Percentiles rank a stretch among this genome's conserved stretches.
Evolutionary conservation across 2,113 vertebrate species (phyloP).

Genomic region (Alosa alosa): DNA sequence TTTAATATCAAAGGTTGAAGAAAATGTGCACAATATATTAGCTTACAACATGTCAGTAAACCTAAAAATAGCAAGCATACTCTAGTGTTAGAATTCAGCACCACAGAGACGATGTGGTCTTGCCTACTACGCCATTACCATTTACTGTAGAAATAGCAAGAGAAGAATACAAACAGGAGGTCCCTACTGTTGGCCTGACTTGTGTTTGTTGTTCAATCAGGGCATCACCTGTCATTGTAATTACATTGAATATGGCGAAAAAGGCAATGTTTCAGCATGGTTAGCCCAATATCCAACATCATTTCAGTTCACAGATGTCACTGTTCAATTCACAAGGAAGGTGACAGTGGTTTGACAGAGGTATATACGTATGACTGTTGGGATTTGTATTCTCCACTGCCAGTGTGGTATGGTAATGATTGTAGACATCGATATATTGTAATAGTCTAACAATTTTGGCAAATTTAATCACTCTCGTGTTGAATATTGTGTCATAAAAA

Average conservation of each 20-base stretch:
- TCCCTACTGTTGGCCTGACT: background rate
- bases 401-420: background rate
- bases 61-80: constrained; percentile 56
- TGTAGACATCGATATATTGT: background rate
- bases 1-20: constrained; percentile 60
- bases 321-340: background rate
- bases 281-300: background rate
- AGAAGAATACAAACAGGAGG: background rate
- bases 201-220: background rate
- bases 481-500: constrained; percentile 33
- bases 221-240: background rate
- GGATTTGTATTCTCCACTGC: background rate
- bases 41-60: constrained; percentile 51
- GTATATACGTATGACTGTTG: background rate
- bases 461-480: constrained; percentile 24
- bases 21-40: constrained; percentile 53
- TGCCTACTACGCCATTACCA: background rate
- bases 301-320: background rate
- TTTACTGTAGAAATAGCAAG: background rate
- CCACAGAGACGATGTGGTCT: background rate
- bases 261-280: background rate
- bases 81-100: constrained; percentile 11
- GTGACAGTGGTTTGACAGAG: background rate
- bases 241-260: background rate
- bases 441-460: constrained; percentile 28